Evolutionary conservation across 2,113 vertebrate genomes (phyloP).

Genomic region (Columba livia): DNA sequence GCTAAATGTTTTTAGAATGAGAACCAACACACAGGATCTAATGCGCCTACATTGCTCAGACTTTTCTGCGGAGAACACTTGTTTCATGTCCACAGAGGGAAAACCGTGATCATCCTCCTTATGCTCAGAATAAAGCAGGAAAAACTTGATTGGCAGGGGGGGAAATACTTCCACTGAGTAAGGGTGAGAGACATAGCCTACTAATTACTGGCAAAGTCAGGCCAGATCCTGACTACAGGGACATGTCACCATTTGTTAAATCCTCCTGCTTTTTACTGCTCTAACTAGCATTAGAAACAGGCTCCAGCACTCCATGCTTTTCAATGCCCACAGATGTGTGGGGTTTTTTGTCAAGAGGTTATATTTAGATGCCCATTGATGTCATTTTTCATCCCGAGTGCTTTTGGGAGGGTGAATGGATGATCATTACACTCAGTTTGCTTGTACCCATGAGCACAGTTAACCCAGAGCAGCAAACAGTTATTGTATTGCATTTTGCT

Average conservation of each 20-base stretch:
- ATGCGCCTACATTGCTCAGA: neutral
- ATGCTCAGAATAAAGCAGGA: neutral
- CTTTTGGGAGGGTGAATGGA: conserved; percentile 56
- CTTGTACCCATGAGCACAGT: conserved; percentile 72
- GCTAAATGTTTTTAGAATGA: neutral
- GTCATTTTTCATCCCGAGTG: conserved; percentile 42
- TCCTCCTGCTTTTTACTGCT: neutral
- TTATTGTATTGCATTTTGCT: conserved; percentile 67
- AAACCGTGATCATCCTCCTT: neutral
- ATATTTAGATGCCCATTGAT: conserved; percentile 65
- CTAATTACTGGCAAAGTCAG: neutral
- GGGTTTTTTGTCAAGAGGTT: neutral
- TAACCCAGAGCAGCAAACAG: conserved; percentile 78
- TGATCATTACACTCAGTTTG: conserved; percentile 68
- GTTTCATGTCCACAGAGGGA: neutral
- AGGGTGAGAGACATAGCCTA: neutral
- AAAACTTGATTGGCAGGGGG: neutral
- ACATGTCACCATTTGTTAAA: neutral
- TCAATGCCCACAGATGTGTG: neutral
- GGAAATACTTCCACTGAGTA: neutral
- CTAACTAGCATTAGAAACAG: neutral
- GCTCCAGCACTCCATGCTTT: neutral
- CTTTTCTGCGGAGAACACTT: neutral
- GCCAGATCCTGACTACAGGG: neutral
- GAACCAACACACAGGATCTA: neutral